Conservation (phyloP, 2,888 invertebrate genomes). For the Isoperla grammatica region DNA sequence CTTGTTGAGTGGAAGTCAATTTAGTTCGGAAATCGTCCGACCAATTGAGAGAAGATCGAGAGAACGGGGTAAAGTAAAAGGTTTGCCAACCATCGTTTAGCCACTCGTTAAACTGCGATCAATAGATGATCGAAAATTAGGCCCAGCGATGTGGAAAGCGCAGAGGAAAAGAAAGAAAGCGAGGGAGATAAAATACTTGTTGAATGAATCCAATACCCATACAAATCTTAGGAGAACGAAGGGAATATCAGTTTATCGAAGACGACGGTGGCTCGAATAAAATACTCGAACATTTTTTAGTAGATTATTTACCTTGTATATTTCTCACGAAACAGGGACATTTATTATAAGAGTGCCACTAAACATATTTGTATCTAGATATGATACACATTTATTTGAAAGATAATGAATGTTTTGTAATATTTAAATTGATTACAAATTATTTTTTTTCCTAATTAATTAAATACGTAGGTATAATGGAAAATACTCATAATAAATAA, state of each 20-base stretch:
- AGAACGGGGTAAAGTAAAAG: slow-evolving; percentile 9
- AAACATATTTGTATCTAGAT: too few relatives aligned
- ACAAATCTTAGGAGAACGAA: background rate
- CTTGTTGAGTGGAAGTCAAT: slow-evolving; percentile 28
- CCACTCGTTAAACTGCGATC: slow-evolving; percentile 8
- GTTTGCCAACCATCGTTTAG: slow-evolving; percentile 9
- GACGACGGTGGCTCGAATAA: too few relatives aligned
- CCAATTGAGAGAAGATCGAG: slow-evolving; percentile 17
- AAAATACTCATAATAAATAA: too few relatives aligned
- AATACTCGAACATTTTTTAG: too few relatives aligned
- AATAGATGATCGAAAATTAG: slow-evolving; percentile 6
- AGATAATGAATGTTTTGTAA: too few relatives aligned
- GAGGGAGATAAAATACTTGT: background rate
- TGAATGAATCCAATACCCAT: background rate
- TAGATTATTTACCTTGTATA: too few relatives aligned
- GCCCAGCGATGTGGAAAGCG: background rate
- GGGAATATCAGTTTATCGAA: background rate
- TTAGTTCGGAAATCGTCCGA: slow-evolving; percentile 28
- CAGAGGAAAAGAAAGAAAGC: background rate
- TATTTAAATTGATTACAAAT: too few relatives aligned
- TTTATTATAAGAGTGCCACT: too few relatives aligned
- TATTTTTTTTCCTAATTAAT: too few relatives aligned
- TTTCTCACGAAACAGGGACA: too few relatives aligned
- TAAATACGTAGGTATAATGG: too few relatives aligned
- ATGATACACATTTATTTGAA: too few relatives aligned